These are phyloP conservation scores for Sapayoa aenigma DNA, from an alignment of 2,113 vertebrate genomes.

Conservation along the genomic window DNA sequence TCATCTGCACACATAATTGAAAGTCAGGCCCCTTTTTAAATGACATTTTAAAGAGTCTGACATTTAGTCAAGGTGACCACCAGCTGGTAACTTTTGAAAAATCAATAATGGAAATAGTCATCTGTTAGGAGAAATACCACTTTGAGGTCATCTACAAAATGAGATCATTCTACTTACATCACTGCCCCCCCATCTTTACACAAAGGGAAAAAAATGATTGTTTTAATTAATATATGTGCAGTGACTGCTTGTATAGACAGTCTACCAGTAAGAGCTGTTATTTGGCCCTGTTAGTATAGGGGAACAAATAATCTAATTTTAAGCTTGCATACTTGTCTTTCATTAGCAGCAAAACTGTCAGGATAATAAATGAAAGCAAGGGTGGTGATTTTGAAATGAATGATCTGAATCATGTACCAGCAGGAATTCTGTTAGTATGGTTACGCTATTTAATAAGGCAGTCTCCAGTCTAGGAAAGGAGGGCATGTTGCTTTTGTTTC, in stretches of 20 bases:
- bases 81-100: slow-evolving; percentile 12
- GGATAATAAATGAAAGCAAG: slow-evolving; percentile 11
- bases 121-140: neutral
- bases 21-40: neutral
- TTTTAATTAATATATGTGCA: neutral
- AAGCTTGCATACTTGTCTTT: neutral
- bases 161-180: neutral
- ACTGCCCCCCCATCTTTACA: neutral
- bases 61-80: slow-evolving; percentile 49
- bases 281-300: neutral
- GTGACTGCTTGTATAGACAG: neutral
- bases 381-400: neutral
- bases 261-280: neutral
- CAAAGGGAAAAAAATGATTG: neutral
- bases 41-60: slow-evolving; percentile 24
- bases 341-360: slow-evolving; percentile 9
- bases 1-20: neutral
- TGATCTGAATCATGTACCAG: neutral
- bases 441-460: neutral
- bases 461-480: neutral
- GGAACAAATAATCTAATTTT: slow-evolving; percentile 5
- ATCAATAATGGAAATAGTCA: slow-evolving; percentile 39
- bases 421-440: neutral
- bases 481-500: neutral
- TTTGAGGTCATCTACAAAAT: slow-evolving; percentile 11